Base-by-base conservation (phyloP, 2,888 invertebrate genomes). In the Scotopteryx bipunctaria region DNA sequence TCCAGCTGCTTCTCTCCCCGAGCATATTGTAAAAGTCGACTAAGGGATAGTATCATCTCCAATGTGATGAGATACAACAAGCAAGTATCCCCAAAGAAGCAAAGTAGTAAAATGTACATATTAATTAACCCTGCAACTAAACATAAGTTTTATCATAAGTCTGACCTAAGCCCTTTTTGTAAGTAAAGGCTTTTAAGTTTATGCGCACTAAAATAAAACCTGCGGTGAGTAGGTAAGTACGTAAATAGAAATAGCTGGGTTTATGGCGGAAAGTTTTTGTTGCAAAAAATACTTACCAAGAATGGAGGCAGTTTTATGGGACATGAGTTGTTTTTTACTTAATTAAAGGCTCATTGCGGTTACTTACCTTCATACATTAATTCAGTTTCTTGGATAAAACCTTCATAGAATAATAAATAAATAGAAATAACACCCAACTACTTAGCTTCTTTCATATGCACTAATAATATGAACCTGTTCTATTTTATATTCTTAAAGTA, bases 181-280 rank as follows among this genome's bases (percentile, higher is more conserved):
- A 48, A 44, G 48, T 27, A 47, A 49, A 54, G n/a, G 54, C 54
- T 54, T 54, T 54, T 47, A 48, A 54, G 48, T 54, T 54, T 54
- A 54, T 48, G 54, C 25, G 48, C 48, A 54, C 40, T 54, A 32
- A 54, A 54, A 48, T 41, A 48, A 45, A 44, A 40, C 35, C 44
- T 31, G 54, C 29, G 44, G 48, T 36, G 40, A 54, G 47, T 48
- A 48, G 44, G 48, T 36, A 44, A 54, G 47, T 48, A 48, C 48
- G 54, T 45, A 54, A 54, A 54, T 45, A 45, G 44, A 40, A 54
- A 48, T 48, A 48, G 43, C 48, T 25, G 9, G 47, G 40, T 48
- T 48, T 40, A 40, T 41, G 23, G 29, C 27, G 40, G 35, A 27
- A 49, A 36, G 42, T 42, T 50, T 41, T 49, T 44, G 36, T 37